Base-by-base conservation (phyloP, 2,888 invertebrate species). In the Mimumesa dahlbomi region DNA sequence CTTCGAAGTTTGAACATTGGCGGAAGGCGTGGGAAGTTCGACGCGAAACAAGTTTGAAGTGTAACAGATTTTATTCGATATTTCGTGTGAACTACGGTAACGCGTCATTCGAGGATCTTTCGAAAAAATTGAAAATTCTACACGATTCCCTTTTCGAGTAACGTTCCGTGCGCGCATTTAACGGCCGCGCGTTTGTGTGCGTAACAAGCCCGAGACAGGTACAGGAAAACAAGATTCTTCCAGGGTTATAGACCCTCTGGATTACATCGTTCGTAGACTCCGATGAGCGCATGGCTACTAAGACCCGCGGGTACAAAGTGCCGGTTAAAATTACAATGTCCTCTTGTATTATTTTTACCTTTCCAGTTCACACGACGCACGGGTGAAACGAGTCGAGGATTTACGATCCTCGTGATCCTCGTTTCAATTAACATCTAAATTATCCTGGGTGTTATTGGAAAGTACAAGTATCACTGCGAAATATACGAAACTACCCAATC, bases 211-310 rank as follows among this genome's bases (percentile, higher is more conserved):
- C 25, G 40, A 34, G 62, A 42, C 53, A 53, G 48, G 53, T 66
- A 66, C 62, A 53, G 48, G 53, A 36, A 62, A 66, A 34, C 65
- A 42, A 34, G 62, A 66, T 66, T 66, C 62, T 66, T 62, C 46
- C 65, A 66, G 65, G 65, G 65, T 65, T 65, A 65, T 61, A 53
- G 65, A 65, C 65, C 65, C 46, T 31, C 62, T 21, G 61, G 65
- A 65, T 65, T 61, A 46, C 65, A 61, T 48, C 61, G 61, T 61
- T 59, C 46, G 13, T 19, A 25, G 40, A 34, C 56, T 40, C 46
- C 29, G 43, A 38, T 43, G 42, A 42, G 46, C 48, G 31, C 34
- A 19, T 11, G 9, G 34, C 18, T 13, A 42, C n/a, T 11, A 6
- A 18, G 34, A 31, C 21, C 40, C 56, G 13, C 13, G 11, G 9